Evolutionary conservation across 2,113 vertebrate genomes (phyloP).

Genomic region (Cynoglossus semilaevis): DNA sequence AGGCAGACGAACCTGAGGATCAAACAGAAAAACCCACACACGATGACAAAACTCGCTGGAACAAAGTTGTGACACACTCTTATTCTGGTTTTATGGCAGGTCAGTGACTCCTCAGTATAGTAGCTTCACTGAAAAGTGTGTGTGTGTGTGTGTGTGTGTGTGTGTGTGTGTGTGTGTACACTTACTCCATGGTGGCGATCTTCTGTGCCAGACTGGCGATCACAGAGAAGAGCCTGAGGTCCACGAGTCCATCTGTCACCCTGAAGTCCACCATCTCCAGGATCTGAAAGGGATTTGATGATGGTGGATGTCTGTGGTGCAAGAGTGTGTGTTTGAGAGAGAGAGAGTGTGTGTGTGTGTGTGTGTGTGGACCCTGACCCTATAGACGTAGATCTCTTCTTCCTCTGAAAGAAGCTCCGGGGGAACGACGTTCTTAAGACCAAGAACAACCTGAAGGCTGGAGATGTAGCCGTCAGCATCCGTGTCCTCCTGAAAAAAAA

Average conservation of each 20-base stretch:
- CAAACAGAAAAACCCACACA: constrained; percentile 47
- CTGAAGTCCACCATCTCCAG: constrained; percentile 91
- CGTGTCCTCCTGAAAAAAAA: constrained; percentile 66
- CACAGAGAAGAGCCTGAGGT: constrained; percentile 88
- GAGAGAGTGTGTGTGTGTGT: neutral
- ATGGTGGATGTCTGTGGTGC: constrained; percentile 6
- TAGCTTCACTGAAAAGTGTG: constrained; percentile 74
- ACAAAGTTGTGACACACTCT: constrained; percentile 49
- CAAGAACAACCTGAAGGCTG: constrained; percentile 72
- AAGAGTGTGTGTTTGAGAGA: neutral
- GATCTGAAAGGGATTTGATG: constrained; percentile 73
- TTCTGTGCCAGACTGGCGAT: constrained; percentile 90
- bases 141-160: constrained; percentile 73
- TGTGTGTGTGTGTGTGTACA: constrained; percentile 69
- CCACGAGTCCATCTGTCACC: constrained; percentile 92
- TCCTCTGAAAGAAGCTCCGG: constrained; percentile 73
- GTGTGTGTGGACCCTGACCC: constrained; percentile 30
- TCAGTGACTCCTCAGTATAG: constrained; percentile 62
- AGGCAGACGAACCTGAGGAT: constrained; percentile 2
- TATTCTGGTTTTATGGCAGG: constrained; percentile 57
- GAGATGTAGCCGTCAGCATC: constrained; percentile 76
- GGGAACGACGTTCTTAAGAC: constrained; percentile 72
- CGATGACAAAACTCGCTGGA: constrained; percentile 24
- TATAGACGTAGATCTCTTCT: constrained; percentile 81
- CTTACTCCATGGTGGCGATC: constrained; percentile 89